Conservation (phyloP, 1,140 invertebrate genomes). For the Solenopsis fugax region DNA sequence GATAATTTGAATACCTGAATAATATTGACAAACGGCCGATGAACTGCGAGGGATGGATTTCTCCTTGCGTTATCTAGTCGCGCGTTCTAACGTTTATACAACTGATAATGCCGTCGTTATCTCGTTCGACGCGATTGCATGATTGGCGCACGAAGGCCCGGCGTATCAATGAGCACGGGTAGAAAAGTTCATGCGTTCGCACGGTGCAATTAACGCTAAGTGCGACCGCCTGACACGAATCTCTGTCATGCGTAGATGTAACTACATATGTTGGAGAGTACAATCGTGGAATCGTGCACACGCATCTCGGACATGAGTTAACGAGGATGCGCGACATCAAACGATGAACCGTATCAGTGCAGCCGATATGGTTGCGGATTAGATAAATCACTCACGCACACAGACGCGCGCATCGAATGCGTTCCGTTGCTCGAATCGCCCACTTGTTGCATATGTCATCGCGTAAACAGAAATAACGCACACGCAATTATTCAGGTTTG, state of each 20-base stretch:
- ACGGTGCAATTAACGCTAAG: conserved; percentile 12
- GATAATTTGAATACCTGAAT: neutral
- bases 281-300: neutral
- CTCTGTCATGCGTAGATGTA: neutral
- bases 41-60: neutral
- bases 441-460: conserved; percentile 3
- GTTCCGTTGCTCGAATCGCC: neutral
- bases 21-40: conserved; percentile 20
- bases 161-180: neutral
- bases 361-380: conserved; percentile 8
- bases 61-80: conserved; percentile 32
- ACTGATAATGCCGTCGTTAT: conserved; percentile 18
- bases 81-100: neutral
- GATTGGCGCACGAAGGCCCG: conserved; percentile 1
- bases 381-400: conserved; percentile 18
- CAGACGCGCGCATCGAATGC: neutral
- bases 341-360: neutral
- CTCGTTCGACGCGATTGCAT: conserved; percentile 14
- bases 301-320: neutral
- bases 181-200: neutral
- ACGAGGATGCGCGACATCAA: conserved; percentile 12
- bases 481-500: neutral
- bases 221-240: neutral
- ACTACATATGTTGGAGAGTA: neutral
- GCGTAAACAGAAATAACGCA: neutral